Base-by-base conservation (phyloP, 1,140 invertebrate genomes). In the Drosophila navojoa region DNA sequence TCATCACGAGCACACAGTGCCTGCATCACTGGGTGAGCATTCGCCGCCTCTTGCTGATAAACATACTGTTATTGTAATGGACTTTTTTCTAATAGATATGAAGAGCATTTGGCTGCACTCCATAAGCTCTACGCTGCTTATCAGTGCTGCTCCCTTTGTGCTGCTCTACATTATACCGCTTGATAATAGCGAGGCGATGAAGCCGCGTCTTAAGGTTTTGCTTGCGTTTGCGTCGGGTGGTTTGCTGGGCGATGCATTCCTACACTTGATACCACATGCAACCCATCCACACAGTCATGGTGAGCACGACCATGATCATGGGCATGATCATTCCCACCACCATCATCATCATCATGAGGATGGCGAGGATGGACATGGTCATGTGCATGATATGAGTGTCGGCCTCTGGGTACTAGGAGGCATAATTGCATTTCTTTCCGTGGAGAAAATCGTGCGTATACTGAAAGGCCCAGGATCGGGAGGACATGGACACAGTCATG, bases 181-280 rank as follows among this genome's bases (percentile, higher is more conserved):
- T 53, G 96, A 98, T 84, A 98, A 98, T 77, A 96, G 95, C 35
- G 95, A 95, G 53, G 95, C 97, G 86, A 95, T 96, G 82, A 94
- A 98, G 90, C 95, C 96, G 0, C 92, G 98, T 22, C 92, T 97
- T 13, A 96, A 96, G 89, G 93, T 96, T 7, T 93, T 99, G 57
- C 93, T 99, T 38, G 98, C 97, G 89, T 99, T 99, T 93, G 98
- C 98, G 6, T 98, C 99, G 7, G 98, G 98, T 10, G 97, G 98
- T 55, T 93, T 99, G 15, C 92, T 99, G 7, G 98, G 98, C 3
- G 98, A 99, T 93, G 98, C 99, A 0, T 99, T 99, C 92, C 93
- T 99, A 0, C 98, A 99, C 92, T 93, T 99, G 15, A 94, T 99
- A 60, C 98, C 98, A 0, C 98, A 99, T 93, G 97, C 98, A 0